Base-by-base conservation (phyloP, 2,888 invertebrate genomes). In the Oscheius sp. region DNA sequence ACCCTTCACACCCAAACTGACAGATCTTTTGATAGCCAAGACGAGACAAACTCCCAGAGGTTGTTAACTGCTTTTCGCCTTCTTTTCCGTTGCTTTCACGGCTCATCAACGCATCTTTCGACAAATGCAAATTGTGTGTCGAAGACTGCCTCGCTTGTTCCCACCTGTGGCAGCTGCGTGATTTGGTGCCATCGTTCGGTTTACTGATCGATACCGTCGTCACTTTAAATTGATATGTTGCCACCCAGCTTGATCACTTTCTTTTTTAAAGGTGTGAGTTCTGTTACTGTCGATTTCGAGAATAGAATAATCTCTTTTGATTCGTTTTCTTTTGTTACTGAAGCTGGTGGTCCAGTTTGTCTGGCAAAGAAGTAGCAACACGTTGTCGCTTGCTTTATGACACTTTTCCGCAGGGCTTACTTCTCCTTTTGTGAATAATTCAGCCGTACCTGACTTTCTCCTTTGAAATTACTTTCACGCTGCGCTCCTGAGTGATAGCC, bases 101-200 rank as follows among this genome's bases (percentile, higher is more conserved):
- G 61, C 61, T 41, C 61, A 61, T 61, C 61, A 61, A 41, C 61
- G 61, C 61, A 45, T 61, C 61, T 49, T 18, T 61, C 61, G 61
- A 61, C 61, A 45, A 41, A 61, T 61, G 61, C 61, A 61, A 61
- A 61, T 61, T 61, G 43, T 61, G 41, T 35, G 61, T 18, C 9
- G 35, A 43, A 41, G 45, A 61, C 13, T 16, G 61, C 18, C 18
- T 18, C 43, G 41, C 9, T 61, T n/a, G 18, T 41, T 41, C 18
- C 43, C 61, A 45, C n/a, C 45, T 23, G 25, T 61, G 61, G 43
- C 61, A 61, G 61, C 61, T 43, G 61, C 13, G 49, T 49, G 49
- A 49, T 49, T 21, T 21, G 49, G 16, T 49, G 49, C 5, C 35
- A 35, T 49, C 49, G 49, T 18, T 49, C 49, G 49, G 16, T 3